Evolutionary conservation across 2,113 vertebrate genomes (phyloP), one percentile per base, ranked within the genome.

Genomic region (Prochilodus magdalenae): DNA sequence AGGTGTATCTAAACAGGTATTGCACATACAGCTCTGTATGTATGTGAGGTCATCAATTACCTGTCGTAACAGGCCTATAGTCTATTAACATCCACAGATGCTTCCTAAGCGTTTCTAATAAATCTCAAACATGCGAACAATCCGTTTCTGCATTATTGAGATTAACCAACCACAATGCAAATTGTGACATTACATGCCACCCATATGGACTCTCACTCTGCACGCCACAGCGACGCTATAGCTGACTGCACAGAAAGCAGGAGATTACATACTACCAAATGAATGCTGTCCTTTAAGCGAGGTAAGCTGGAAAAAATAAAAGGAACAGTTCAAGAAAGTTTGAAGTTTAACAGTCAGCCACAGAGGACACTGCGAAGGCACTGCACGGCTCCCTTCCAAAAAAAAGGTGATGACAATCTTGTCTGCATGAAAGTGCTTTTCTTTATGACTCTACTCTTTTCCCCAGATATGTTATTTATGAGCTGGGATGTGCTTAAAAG

Each of bases 341-440:
- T 76, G 73, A 75, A 82, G 72, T 81, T 75, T 1, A 27, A 73
- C 10, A n/a, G 70, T 36, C 33, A 47, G 57, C 29, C 13, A 26
- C 30, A 59, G 29, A 55, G 27, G 44, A 77, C 15, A 51, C 20
- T 74, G 70, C 20, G 29, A 82, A 77, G 51, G 73, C 18, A 10
- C 60, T 67, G 18, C 40, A 81, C 27, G 53, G 75, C 40, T 69
- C 51, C 33, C 27, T 15, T 73, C 0, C n/a, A n/a, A 18, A 60
- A 53, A 73, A 57, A 69, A 24, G 30, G 33, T 77, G 81, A 80
- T 80, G 73, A 83, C 85, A 77, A 80, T 69, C 72, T 20, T 63
- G 33, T 47, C 60, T 74, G 63, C 27, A 65, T 75, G 69, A 85
- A 79, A 83, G 71, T 0, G 14, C 20, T 29, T 81, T 72, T 79